Evolutionary conservation across 2,113 vertebrate species (phyloP).

Genomic region (Zosterops pallidus): DNA sequence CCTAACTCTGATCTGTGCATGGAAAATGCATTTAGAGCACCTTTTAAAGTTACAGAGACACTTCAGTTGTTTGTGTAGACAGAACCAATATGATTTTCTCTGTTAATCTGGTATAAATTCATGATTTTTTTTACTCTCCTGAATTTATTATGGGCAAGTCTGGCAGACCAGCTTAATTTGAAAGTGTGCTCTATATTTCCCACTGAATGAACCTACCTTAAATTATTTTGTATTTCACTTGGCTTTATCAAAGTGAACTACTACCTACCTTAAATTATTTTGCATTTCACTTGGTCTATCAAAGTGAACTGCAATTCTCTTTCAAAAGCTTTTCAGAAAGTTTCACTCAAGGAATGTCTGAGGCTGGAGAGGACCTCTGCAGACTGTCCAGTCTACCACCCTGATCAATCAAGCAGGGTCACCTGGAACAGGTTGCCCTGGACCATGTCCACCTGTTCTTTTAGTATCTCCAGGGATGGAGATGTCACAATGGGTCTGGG

Average conservation of each 20-base stretch:
- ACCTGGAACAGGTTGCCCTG: neutral
- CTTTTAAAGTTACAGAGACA: neutral
- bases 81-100: neutral
- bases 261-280: neutral
- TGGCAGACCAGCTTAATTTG: neutral
- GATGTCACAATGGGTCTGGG: neutral
- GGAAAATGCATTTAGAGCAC: neutral
- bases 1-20: neutral
- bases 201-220: neutral
- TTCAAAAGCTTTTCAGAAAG: neutral
- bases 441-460: rapidly evolving
- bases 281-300: neutral
- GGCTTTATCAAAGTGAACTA: neutral
- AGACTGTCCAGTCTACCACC: neutral
- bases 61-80: neutral
- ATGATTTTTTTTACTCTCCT: neutral
- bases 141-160: neutral
- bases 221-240: neutral
- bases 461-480: neutral
- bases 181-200: neutral
- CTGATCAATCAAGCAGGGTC: neutral
- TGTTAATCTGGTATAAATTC: neutral
- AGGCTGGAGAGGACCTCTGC: neutral
- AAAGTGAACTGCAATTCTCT: neutral
- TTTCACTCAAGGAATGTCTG: neutral